Evolutionary conservation across 2,113 vertebrate genomes (phyloP).

Genomic region (Dendrocopos noguchii): DNA sequence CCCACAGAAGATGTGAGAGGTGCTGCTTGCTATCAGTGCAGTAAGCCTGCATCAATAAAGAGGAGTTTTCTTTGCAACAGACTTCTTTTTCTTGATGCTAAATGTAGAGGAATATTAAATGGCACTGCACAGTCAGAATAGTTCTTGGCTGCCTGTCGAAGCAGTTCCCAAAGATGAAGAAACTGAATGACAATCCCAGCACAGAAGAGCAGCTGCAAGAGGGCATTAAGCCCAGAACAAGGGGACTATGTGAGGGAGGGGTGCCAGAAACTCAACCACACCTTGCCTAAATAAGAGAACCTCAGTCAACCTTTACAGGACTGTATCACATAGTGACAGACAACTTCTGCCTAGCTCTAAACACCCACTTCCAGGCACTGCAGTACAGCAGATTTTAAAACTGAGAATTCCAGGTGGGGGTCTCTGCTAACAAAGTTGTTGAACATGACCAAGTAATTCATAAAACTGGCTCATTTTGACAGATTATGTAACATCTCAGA

Average conservation of each 20-base stretch:
- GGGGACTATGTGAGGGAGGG: neutral
- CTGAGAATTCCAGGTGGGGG: neutral
- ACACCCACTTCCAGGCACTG: neutral
- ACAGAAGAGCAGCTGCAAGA: constrained; percentile 16
- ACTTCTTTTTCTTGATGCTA: neutral
- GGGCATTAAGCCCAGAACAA: neutral
- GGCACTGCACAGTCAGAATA: neutral
- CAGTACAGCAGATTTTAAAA: neutral
- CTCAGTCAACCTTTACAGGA: neutral
- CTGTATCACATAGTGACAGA: neutral
- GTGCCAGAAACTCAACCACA: neutral
- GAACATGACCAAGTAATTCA: neutral
- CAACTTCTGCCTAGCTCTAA: neutral
- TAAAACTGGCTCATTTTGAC: neutral
- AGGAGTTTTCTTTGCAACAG: neutral
- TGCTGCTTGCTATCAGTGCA: neutral
- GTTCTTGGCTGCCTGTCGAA: constrained; percentile 2
- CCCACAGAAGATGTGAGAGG: neutral
- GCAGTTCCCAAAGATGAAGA: neutral
- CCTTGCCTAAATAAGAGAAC: neutral
- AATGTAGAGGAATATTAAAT: constrained; percentile 2
- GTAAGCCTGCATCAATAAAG: neutral
- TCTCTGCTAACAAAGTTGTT: neutral
- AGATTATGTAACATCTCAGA: neutral
- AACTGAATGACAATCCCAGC: neutral